Evolutionary conservation across 2,113 vertebrate genomes (phyloP), one percentile per base, ranked within the genome.

Genomic region (Prinia subflava): DNA sequence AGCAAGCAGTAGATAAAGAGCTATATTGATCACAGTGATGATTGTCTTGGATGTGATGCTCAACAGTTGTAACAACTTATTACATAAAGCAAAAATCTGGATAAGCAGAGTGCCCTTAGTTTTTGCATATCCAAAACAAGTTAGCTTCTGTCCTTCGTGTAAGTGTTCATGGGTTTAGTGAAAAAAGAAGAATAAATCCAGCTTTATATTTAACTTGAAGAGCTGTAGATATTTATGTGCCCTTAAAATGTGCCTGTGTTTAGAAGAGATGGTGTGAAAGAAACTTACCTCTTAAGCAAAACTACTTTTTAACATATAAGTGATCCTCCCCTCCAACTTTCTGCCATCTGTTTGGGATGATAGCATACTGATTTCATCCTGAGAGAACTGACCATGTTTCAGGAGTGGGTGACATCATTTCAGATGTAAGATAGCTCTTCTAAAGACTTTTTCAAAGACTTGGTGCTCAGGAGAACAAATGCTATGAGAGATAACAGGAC

Each of bases 1-100:
- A 95, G 82, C 87, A 94, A 94, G 82, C 92, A 83, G 87, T 71
- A 82, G 74, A 86, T 95, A 78, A 96, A 97, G 78, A 50, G 53
- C 83, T 62, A 17, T 28, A 63, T 91, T 96, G 94, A 96, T 83
- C 71, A 31, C 62, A 83, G 82, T 27, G 62, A 50, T 76, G 52
- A 19, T 83, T 21, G 19, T 95, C 79, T 95, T 57, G 68, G 63
- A 78, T 69, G 44, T 92, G 71, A 15, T 37, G 41, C 60, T 60
- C 60, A 57, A 19, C 52, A 71, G 47, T 62, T 92, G 39, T 71
- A 65, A 53, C n/a, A 89, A 90, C 44, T 88, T 84, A 30, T 4
- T 94, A 28, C 9, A 31, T 25, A 60, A 78, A 87, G 52, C 15
- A 75, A 82, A 77, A 86, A 50, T 73, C 50, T 70, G 63, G 25